Base-by-base conservation (phyloP, 2,888 invertebrate species). In the Punctoribates punctum region DNA sequence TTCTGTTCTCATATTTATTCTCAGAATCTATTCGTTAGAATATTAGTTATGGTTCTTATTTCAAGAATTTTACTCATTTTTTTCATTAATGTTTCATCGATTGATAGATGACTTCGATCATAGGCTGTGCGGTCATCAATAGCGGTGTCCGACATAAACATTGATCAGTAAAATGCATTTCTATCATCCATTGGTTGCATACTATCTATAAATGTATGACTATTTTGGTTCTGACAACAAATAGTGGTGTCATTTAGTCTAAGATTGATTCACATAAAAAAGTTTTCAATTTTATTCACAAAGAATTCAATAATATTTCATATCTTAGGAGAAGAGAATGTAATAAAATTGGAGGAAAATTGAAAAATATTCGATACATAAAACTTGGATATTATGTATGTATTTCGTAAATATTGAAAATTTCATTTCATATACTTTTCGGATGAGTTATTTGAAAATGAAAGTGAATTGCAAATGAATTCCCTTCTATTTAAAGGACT, bases 101-200 rank as follows among this genome's bases (percentile, higher is more conserved):
- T 57, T 57, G 57, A 57, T 57, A 25, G 57, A 57, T 57, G n/a
- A n/a, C 23, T 57, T 57, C n/a, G 1, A 57, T 57, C 20, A 20
- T 57, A 11, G 23, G 20, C 9, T 57, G 17, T 51, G 4, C 13
- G 46, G 46, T 13, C 46, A 48, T 48, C 46, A 48, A 48, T 48
- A 34, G 4, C 34, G 25, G 17, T 25, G 25, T 57, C 23, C 57
- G n/a, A 17, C 23, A 17, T 2, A 57, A 57, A 57, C 57, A 57
- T 57, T 20, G 17, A 57, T 57, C 57, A 57, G 34, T 34, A 20
- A 25, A 57, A 20, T 23, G 11, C 23, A 20, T 23, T 57, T 57
- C n/a, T 8, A 17, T 54, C n/a, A n/a, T n/a, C n/a, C n/a, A n/a
- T n/a, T n/a, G 54, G 8, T 54, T 54, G 17, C 54, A 54, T 54